Conservation (phyloP, 2,113 vertebrate genomes). For the Thamnophis sirtalis region DNA sequence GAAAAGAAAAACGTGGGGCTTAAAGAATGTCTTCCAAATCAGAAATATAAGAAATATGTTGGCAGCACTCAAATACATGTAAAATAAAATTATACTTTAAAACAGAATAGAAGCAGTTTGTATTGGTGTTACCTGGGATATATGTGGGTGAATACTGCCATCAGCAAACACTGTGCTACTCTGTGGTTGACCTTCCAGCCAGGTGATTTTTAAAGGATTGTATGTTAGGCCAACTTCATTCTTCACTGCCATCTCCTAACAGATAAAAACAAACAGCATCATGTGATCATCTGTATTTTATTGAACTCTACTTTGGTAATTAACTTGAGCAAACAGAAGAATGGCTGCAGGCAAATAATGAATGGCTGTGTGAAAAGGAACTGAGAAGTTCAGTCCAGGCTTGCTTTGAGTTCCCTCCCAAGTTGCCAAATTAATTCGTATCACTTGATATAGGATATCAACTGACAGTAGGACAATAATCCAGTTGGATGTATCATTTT, state of each 20-base stretch:
- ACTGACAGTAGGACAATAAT: not conserved
- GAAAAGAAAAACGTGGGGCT: not conserved
- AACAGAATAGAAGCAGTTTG: not conserved
- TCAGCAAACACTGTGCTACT: not conserved
- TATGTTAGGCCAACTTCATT: constrained; percentile 84
- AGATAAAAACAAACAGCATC: constrained; percentile 19
- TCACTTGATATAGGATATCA: not conserved
- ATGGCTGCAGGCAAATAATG: not conserved
- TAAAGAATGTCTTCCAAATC: not conserved
- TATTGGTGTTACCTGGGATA: constrained; percentile 74
- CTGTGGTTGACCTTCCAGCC: constrained; percentile 84
- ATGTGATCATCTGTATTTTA: not conserved
- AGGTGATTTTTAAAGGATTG: constrained; percentile 90
- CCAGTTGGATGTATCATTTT: not conserved
- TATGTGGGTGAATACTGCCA: constrained; percentile 38
- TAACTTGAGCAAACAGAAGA: not conserved
- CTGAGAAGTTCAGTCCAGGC: not conserved
- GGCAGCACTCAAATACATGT: not conserved
- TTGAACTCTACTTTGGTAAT: not conserved
- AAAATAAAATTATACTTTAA: not conserved
- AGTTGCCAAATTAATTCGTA: not conserved
- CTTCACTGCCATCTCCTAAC: constrained; percentile 86
- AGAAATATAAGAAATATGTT: not conserved
- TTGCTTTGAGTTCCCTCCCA: not conserved
- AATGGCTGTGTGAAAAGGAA: not conserved